Conservation (phyloP, 2,888 invertebrate species). For the Ophion ventricosus region DNA sequence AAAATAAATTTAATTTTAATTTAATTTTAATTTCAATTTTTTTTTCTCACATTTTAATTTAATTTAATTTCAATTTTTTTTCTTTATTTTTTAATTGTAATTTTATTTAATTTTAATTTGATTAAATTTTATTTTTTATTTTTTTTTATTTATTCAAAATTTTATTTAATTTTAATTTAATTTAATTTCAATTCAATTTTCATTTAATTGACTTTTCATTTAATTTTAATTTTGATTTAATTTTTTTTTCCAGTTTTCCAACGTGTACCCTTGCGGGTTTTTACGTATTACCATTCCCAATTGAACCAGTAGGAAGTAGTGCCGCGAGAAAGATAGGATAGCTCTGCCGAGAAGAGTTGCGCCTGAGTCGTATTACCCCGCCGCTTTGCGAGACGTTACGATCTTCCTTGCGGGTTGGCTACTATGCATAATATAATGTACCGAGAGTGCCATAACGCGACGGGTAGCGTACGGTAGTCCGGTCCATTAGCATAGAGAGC, state of each 20-base stretch:
- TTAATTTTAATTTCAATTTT: too few relatives aligned
- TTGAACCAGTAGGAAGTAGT: too few relatives aligned
- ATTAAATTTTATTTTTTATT: not conserved
- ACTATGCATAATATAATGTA: slow-evolving; percentile 57
- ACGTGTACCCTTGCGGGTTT: too few relatives aligned
- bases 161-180: not conserved
- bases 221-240: not conserved
- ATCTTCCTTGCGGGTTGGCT: not conserved
- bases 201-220: not conserved
- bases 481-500: slow-evolving; percentile 64
- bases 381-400: not conserved
- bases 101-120: not conserved
- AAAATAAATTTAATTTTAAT: not conserved
- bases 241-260: not conserved
- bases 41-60: not conserved
- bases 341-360: too few relatives aligned
- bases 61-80: not conserved
- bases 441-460: slow-evolving; percentile 49
- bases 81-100: not conserved
- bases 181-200: not conserved
- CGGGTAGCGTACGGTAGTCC: slow-evolving; percentile 61
- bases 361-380: too few relatives aligned
- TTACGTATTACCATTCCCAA: too few relatives aligned
- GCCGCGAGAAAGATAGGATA: too few relatives aligned
- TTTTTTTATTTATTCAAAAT: not conserved